A percentile compares a stretch with the other conserved stretches of the same genome.
phyloP scores from a whole-genome alignment of 2,113 vertebrate genomes.

The Cyphotilapia sp. region DNA sequence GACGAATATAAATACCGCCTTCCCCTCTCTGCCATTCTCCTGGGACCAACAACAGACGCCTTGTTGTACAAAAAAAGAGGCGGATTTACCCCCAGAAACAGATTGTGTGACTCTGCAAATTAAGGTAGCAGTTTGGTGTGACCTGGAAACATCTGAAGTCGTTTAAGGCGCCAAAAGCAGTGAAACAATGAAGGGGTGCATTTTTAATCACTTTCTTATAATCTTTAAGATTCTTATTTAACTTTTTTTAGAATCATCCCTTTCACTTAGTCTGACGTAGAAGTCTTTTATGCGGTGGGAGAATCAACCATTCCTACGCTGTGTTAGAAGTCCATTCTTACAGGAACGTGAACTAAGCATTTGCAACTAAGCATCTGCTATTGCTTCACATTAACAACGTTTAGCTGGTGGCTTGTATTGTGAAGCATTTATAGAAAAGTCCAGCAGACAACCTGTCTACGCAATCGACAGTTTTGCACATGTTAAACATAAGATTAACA shows the following conservation, averaged over 20 bases:
- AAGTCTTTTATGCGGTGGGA: not conserved
- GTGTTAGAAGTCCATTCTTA: not conserved
- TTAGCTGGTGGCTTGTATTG: not conserved
- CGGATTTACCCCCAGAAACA: not conserved
- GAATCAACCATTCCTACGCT: not conserved
- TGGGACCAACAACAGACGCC: constrained; percentile 8
- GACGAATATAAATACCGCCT: constrained; percentile 48
- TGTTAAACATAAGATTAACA: not conserved
- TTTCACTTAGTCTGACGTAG: accelerated
- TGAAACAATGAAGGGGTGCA: not conserved
- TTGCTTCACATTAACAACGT: not conserved
- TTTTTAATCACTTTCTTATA: not conserved
- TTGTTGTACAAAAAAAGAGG: not conserved
- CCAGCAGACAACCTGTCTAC: accelerated
- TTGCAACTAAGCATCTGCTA: not conserved
- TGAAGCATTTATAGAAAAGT: not conserved
- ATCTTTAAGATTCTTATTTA: not conserved
- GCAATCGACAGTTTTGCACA: accelerated
- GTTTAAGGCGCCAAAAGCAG: not conserved
- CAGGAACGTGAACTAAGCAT: accelerated
- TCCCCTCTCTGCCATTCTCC: constrained; percentile 19
- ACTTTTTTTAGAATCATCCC: not conserved
- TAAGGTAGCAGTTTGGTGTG: not conserved
- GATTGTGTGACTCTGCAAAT: not conserved
- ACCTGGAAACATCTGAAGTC: not conserved